Base-by-base conservation (phyloP, 2,888 invertebrate species). In the Ellobium chinense region DNA sequence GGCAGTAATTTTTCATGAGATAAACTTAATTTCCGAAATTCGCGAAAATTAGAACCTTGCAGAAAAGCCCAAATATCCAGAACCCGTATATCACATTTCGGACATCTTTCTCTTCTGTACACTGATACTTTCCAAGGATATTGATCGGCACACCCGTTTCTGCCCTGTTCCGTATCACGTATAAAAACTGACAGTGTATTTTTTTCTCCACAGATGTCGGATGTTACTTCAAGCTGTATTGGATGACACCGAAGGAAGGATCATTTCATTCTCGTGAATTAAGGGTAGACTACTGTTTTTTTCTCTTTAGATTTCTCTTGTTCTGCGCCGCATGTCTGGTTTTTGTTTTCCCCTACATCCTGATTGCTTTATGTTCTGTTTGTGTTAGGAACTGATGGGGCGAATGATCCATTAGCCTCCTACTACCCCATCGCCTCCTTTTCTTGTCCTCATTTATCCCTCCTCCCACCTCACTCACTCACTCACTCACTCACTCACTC, bases 211-310 rank as follows among this genome's bases (percentile, higher is more conserved):
- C 69, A 80, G 80, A 75, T 66, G 69, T 46, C 31, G 80, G 75
- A 12, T 80, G 80, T 66, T 75, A 74, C 54, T 80, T 80, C 36
- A 80, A 80, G 34, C 63, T 80, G 3, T 80, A 80, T 62, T 80
- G 80, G 80, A 75, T 80, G 80, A 65, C 39, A n/a, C 24, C 60
- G 4, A 34, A 68, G 36, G 37, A 56, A 31, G n/a, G 34, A 7
- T 63, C 37, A 24, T 62, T 62, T 27, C 12, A 56, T 63, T 31
- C 56, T 34, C 5, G 24, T 60, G 60, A 66, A 34, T 21, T 65
- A 31, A 31, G 65, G 31, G 65, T 65, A 65, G 2, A 12, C 46
- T 46, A 7, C 18, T 18, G 7, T 18, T 46, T 18, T 46, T 46
- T 18, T 46, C 46, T 46, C 46, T 46, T 18, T 46, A 7, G 7